A percentile compares a stretch with the other conserved stretches of the same genome.
Evolutionary conservation across 2,113 vertebrate genomes (phyloP).

Genomic region (Engystomops pustulosus): DNA sequence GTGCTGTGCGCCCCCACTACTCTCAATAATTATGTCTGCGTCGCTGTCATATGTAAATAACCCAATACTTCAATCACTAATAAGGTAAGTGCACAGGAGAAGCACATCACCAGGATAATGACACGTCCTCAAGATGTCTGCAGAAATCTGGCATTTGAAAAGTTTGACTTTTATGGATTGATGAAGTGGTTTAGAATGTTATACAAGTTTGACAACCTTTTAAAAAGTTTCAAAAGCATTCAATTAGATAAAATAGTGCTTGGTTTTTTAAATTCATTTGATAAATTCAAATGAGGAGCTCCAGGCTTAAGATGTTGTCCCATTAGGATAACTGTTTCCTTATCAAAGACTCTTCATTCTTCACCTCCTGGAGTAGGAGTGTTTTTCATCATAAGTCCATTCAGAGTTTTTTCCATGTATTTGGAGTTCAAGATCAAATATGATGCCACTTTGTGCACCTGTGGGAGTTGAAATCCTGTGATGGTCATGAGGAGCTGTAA

Average conservation of each 20-base stretch:
- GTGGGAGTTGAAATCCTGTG: too few species aligned
- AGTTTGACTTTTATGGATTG: neutral
- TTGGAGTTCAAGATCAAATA: too few species aligned
- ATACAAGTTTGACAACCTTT: neutral
- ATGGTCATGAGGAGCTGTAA: too few species aligned
- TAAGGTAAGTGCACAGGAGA: neutral
- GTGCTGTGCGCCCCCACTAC: neutral
- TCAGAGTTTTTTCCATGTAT: too few species aligned
- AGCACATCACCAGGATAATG: neutral
- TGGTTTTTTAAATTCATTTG: neutral
- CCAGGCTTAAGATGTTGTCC: neutral
- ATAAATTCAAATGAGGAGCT: neutral
- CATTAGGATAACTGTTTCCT: too few species aligned
- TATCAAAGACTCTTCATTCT: too few species aligned
- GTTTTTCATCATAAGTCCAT: too few species aligned
- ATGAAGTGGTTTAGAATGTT: constrained; percentile 1
- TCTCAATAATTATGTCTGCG: constrained; percentile 1
- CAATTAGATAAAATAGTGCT: neutral
- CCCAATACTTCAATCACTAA: neutral
- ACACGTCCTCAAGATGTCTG: neutral
- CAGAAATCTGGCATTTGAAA: neutral
- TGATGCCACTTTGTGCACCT: too few species aligned
- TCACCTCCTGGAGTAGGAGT: too few species aligned
- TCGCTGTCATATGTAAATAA: constrained; percentile 1
- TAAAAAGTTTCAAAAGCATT: neutral